phyloP scores from a whole-genome alignment of 2,113 vertebrate genomes.

The Tetraodon nigroviridis region DNA sequence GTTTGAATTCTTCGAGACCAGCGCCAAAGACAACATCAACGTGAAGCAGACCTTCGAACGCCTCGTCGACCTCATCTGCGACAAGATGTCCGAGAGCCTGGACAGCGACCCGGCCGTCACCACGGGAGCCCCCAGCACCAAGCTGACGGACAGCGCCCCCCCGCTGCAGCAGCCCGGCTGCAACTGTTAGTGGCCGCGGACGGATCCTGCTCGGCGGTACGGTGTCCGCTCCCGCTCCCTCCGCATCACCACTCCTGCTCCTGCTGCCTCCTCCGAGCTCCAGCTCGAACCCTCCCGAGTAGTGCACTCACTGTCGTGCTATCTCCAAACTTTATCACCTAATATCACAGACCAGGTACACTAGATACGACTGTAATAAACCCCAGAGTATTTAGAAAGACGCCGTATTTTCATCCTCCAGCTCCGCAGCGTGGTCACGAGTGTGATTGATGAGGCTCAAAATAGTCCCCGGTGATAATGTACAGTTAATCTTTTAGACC shows the following conservation, averaged over 20 bases:
- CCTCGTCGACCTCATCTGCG: conserved; percentile 95
- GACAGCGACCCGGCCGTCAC: conserved; percentile 83
- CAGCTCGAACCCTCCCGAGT: conserved; percentile 46
- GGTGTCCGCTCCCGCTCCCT: conserved; percentile 32
- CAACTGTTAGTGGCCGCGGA: conserved; percentile 81
- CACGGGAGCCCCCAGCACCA: conserved; percentile 83
- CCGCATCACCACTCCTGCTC: conserved; percentile 36
- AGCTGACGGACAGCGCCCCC: conserved; percentile 86
- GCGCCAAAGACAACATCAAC: conserved; percentile 96
- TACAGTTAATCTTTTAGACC: conserved; percentile 50
- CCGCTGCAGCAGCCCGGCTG: conserved; percentile 86
- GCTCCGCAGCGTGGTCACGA: conserved; percentile 41
- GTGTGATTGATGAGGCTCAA: conserved; percentile 37
- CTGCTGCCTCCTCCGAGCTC: conserved; percentile 55
- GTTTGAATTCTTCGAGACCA: conserved; percentile 97
- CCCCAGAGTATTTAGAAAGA: conserved; percentile 46
- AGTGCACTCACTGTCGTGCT: conserved; percentile 45
- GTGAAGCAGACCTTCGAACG: conserved; percentile 96
- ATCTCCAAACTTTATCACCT: conserved; percentile 49
- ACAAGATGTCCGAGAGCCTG: conserved; percentile 96
- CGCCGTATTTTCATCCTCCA: conserved; percentile 32
- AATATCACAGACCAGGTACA: conserved; percentile 52
- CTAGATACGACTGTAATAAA: conserved; percentile 30
- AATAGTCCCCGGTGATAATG: conserved; percentile 41
- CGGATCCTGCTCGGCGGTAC: conserved; percentile 31